A percentile compares a stretch with the other conserved stretches of the same genome.
These are phyloP conservation scores for Paedocypris micromegethes DNA, from an alignment of 2,797 vertebrate genomes.

Conservation along the genomic window DNA sequence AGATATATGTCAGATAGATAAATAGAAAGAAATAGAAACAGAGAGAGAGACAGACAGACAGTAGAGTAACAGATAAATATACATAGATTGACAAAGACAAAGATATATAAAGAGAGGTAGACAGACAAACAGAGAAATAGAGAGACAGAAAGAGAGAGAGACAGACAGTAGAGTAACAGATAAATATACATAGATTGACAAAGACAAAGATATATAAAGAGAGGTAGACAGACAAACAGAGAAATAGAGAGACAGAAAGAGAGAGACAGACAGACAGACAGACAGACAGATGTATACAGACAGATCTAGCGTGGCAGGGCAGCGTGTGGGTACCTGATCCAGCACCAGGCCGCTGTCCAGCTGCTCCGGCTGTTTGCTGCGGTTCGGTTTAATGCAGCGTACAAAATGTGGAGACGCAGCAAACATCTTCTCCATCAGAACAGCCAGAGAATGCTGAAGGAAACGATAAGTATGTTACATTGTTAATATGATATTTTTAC, in stretches of 20 bases:
- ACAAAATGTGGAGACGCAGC: slow-evolving; percentile 68
- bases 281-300: not conserved
- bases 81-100: not conserved
- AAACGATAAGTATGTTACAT: not conserved
- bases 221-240: not conserved
- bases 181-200: not conserved
- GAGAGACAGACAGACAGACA: not conserved
- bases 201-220: not conserved
- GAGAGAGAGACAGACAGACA: not conserved
- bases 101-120: not conserved
- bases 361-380: slow-evolving; percentile 59
- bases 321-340: slow-evolving; percentile 60
- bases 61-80: not conserved
- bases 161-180: not conserved
- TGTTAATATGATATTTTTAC: no score
- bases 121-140: not conserved
- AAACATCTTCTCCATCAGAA: slow-evolving; percentile 74
- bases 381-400: slow-evolving; percentile 72
- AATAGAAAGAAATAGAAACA: no score
- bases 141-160: not conserved
- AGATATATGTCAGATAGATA: not conserved
- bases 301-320: not conserved
- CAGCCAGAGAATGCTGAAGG: slow-evolving; percentile 64
- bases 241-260: not conserved
- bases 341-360: slow-evolving; percentile 62